phyloP scores from a whole-genome alignment of 2,888 invertebrate genomes.

The Nemotelus pantherinus region DNA sequence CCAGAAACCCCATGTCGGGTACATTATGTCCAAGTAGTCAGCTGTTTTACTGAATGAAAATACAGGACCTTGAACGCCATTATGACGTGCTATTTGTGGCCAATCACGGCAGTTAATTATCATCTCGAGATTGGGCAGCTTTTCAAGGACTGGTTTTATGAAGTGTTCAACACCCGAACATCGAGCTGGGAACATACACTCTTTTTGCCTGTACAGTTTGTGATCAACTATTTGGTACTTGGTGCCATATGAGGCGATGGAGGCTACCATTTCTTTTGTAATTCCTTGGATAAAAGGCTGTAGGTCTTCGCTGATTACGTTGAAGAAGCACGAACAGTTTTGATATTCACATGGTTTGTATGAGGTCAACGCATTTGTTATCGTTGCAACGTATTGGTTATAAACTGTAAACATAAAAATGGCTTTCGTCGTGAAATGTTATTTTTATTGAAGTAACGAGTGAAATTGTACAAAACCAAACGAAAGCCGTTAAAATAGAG shows the following conservation, averaged over 20 bases:
- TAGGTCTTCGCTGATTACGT: conserved; percentile 76
- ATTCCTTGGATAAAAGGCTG: conserved; percentile 77
- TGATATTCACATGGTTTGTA: conserved; percentile 64
- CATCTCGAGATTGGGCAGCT: conserved; percentile 84
- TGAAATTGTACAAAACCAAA: no score
- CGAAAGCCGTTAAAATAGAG: no score
- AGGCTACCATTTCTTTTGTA: conserved; percentile 71
- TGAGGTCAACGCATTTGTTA: conserved; percentile 66
- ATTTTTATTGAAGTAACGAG: not conserved
- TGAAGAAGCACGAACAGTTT: conserved; percentile 73
- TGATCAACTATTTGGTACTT: conserved; percentile 86
- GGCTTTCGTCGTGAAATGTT: conserved; percentile 52
- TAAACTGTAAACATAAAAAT: not conserved
- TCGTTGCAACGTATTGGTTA: conserved; percentile 52
- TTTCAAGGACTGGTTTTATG: conserved; percentile 73
- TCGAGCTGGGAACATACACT: conserved; percentile 92
- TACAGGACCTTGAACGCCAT: conserved; percentile 77
- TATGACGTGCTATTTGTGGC: conserved; percentile 81
- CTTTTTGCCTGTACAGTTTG: conserved; percentile 80
- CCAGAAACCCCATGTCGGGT: conserved; percentile 98
- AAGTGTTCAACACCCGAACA: conserved; percentile 94
- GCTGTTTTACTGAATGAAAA: conserved; percentile 92
- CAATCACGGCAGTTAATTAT: conserved; percentile 91
- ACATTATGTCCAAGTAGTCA: conserved; percentile 90
- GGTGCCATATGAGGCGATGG: conserved; percentile 69